phyloP scores from a whole-genome alignment of 2,888 invertebrate genomes.

The Neocrepidodera transversa region DNA sequence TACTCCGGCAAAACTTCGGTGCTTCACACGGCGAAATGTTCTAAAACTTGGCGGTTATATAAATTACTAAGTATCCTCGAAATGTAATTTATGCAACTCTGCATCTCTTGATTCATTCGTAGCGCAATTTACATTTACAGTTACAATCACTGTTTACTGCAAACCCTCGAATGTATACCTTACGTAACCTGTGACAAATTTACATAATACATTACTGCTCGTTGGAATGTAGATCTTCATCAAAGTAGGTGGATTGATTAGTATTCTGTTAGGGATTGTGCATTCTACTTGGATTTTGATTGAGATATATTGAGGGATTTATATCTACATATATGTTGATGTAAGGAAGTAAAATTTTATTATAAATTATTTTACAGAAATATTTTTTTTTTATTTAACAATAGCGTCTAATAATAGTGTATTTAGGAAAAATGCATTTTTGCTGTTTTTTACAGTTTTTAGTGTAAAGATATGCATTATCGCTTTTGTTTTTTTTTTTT shows the following conservation, averaged over 20 bases:
- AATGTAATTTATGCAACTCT: slow-evolving; percentile 22
- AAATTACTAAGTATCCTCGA: slow-evolving; percentile 18
- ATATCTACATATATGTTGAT: not conserved
- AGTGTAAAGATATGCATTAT: too few species aligned
- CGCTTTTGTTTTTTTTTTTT: too few species aligned
- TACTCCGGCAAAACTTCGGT: not conserved
- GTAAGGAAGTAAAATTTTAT: too few species aligned
- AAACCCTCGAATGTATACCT: slow-evolving; percentile 18
- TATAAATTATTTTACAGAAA: too few species aligned
- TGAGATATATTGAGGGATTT: not conserved
- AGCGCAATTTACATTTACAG: slow-evolving; percentile 23
- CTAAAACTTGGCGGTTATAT: slow-evolving; percentile 13
- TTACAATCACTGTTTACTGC: slow-evolving; percentile 32
- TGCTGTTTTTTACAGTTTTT: too few species aligned
- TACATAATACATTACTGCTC: slow-evolving; percentile 16
- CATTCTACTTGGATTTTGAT: slow-evolving; percentile 3
- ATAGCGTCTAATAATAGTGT: too few species aligned
- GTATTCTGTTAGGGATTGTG: not conserved
- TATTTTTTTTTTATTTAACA: too few species aligned
- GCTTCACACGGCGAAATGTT: not conserved
- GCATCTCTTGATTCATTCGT: slow-evolving; percentile 28
- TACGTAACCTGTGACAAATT: slow-evolving; percentile 12
- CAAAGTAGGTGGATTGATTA: slow-evolving; percentile 4
- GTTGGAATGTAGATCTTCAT: slow-evolving; percentile 8
- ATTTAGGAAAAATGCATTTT: too few species aligned